These are phyloP conservation scores for Dicrostonyx torquatus DNA, from an alignment of 2,797 vertebrate genomes.

Conservation along the genomic window DNA sequence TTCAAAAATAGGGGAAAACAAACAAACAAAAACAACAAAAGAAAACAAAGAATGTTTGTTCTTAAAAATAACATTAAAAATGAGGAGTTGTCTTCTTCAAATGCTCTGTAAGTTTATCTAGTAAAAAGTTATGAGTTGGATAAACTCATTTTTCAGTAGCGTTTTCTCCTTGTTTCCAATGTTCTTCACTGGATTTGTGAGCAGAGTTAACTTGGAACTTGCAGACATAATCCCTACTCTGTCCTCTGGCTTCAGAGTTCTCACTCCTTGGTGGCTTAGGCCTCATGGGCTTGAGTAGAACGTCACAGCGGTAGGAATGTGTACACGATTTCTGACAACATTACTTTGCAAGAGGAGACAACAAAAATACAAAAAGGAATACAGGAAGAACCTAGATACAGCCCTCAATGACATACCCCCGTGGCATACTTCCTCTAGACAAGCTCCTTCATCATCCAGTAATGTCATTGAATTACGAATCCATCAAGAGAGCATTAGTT, in stretches of 20 bases:
- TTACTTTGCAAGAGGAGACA: not conserved
- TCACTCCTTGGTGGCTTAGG: not conserved
- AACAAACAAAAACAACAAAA: not conserved
- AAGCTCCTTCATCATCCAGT: not conserved
- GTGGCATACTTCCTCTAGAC: not conserved
- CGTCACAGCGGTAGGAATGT: not conserved
- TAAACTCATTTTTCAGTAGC: not conserved
- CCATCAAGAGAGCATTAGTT: not conserved
- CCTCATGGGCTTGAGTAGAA: not conserved
- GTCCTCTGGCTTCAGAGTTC: not conserved
- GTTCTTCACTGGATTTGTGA: not conserved
- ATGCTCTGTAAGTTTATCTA: not conserved
- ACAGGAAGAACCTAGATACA: not conserved
- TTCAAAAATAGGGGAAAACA: not conserved
- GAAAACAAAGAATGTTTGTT: not conserved
- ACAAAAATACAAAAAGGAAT: too few relatives aligned
- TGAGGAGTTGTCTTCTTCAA: not conserved
- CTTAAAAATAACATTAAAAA: not conserved
- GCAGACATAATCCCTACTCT: not conserved
- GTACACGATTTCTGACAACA: too few relatives aligned
- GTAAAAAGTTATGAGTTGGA: not conserved
- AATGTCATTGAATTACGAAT: not conserved
- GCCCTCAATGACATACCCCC: not conserved
- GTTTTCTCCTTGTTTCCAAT: not conserved
- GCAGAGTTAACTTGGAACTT: not conserved